Percentiles rank a stretch among this genome's conserved stretches.
Conservation (phyloP, 2,113 vertebrate species). For the Laticauda laticaudata region DNA sequence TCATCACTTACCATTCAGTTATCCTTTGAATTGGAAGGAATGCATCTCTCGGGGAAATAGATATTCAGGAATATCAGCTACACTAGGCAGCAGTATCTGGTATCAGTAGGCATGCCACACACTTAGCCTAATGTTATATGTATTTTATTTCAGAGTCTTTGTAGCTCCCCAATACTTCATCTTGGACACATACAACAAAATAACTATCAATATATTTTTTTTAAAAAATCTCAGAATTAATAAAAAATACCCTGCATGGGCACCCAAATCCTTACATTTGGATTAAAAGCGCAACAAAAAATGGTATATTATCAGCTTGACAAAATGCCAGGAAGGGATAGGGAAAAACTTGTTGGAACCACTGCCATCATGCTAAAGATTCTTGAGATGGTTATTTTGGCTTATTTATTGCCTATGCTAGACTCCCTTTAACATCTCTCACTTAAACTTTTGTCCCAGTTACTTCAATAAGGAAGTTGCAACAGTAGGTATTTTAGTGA, state of each 20-base stretch:
- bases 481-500: background rate
- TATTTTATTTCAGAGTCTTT: background rate
- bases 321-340: background rate
- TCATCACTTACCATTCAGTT: background rate
- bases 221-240: background rate
- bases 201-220: background rate
- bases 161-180: background rate
- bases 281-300: background rate
- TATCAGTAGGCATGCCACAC: background rate
- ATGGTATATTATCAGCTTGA: background rate
- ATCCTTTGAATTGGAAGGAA: background rate
- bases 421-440: background rate
- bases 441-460: background rate
- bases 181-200: background rate
- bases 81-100: background rate
- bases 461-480: background rate
- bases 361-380: background rate
- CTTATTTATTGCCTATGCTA: background rate
- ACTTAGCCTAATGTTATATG: background rate
- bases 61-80: background rate
- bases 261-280: background rate
- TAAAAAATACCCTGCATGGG: background rate
- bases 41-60: background rate
- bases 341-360: background rate
- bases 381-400: rapidly evolving